phyloP scores from a whole-genome alignment of 1,140 invertebrate species.

The Adelges cooleyi region DNA sequence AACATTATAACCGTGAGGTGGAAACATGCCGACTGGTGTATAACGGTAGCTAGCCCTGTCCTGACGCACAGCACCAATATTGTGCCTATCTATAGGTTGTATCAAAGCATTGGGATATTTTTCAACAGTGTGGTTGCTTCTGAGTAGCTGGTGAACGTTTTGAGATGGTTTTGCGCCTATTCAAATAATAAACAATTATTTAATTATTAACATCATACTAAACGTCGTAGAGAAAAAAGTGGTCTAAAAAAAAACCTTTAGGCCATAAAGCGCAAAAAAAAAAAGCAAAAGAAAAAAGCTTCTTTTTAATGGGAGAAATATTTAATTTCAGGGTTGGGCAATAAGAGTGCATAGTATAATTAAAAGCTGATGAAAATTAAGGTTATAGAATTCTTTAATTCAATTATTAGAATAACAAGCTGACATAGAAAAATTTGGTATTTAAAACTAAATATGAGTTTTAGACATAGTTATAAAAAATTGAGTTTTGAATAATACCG shows the following conservation, averaged over 20 bases:
- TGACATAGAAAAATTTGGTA: too few species aligned
- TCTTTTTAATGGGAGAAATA: neutral
- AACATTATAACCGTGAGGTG: slow-evolving; percentile 25
- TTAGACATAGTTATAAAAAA: too few species aligned
- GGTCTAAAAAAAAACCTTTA: slow-evolving; percentile 28
- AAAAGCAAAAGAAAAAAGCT: neutral
- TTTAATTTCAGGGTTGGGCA: neutral
- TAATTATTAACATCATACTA: neutral
- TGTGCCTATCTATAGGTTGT: slow-evolving; percentile 8
- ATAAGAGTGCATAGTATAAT: too few species aligned
- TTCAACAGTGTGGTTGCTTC: slow-evolving; percentile 11
- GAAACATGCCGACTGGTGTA: slow-evolving; percentile 27
- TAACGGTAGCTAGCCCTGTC: slow-evolving; percentile 30
- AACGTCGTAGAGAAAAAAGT: neutral
- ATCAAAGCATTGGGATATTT: slow-evolving; percentile 14
- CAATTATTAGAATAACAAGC: too few species aligned
- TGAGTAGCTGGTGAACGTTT: slow-evolving; percentile 11
- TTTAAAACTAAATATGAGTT: too few species aligned
- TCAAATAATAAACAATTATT: neutral
- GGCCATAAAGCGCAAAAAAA: slow-evolving; percentile 2
- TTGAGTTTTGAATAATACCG: too few species aligned
- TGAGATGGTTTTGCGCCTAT: slow-evolving; percentile 6
- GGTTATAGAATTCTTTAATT: too few species aligned
- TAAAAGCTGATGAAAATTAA: too few species aligned
- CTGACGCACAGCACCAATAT: slow-evolving; percentile 28